Percentiles rank a stretch among this genome's conserved stretches.
These are phyloP conservation scores for Macrobrachium rosenbergii DNA, from an alignment of 1,140 invertebrate genomes.

Conservation along the genomic window DNA sequence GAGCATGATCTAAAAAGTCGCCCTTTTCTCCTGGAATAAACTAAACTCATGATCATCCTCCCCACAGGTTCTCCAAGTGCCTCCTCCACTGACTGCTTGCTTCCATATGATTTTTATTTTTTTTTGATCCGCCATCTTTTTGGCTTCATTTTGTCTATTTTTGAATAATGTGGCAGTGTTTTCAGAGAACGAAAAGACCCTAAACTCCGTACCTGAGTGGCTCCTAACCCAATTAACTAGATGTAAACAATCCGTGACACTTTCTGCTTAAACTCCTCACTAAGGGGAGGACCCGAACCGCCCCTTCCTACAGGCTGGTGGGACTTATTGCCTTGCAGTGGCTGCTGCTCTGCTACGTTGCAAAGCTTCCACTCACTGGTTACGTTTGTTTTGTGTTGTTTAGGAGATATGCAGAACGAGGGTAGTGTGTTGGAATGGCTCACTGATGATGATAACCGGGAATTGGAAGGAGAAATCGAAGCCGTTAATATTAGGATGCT, in stretches of 20 bases:
- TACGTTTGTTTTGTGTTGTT: conserved; percentile 44
- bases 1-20: no score
- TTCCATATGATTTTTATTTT: no score
- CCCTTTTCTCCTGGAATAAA: no score
- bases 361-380: background rate
- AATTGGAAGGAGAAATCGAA: conserved; percentile 94
- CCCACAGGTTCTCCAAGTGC: no score
- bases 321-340: background rate
- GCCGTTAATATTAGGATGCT: conserved; percentile 91
- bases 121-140: no score
- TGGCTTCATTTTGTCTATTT: no score
- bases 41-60: no score
- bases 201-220: background rate
- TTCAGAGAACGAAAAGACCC: no score
- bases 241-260: background rate
- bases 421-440: conserved; percentile 90
- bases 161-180: no score
- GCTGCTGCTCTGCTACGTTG: no score
- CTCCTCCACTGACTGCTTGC: no score
- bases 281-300: no score
- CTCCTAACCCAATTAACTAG: conserved; percentile 7
- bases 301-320: conserved; percentile 34
- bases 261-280: background rate
- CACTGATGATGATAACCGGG: conserved; percentile 93
- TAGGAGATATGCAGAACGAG: conserved; percentile 91